Percentiles rank a stretch among this genome's conserved stretches.
Conservation (phyloP, 2,888 invertebrate genomes). For the Drosophila kambysellisi region DNA sequence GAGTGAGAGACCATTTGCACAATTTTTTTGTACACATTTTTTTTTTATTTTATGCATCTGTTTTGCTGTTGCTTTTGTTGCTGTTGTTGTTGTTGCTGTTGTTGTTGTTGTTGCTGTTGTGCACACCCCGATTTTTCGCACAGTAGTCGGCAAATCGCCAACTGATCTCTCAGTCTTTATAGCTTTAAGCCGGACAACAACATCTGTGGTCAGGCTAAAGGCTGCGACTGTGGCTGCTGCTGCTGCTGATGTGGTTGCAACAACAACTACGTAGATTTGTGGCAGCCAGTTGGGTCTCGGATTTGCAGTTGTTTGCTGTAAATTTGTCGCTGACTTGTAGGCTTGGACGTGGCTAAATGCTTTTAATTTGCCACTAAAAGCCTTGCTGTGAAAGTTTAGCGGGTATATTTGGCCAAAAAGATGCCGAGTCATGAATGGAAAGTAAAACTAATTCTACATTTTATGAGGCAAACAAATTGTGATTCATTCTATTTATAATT, state of each 20-base stretch:
- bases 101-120: constrained; percentile 15
- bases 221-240: constrained; percentile 17
- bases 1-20: constrained; percentile 38
- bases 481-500: background rate
- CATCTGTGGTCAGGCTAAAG: constrained; percentile 22
- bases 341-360: constrained; percentile 43
- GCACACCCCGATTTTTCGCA: constrained; percentile 50
- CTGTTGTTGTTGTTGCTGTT: background rate
- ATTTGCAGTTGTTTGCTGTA: constrained; percentile 27
- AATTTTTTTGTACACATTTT: constrained; percentile 27
- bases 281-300: constrained; percentile 3
- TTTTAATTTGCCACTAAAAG: constrained; percentile 44
- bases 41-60: constrained; percentile 33
- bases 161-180: constrained; percentile 41
- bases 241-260: constrained; percentile 3
- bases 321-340: constrained; percentile 60
- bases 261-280: constrained; percentile 41
- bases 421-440: background rate
- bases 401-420: constrained; percentile 26
- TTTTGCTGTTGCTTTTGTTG: constrained; percentile 3
- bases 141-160: constrained; percentile 53
- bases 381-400: constrained; percentile 22
- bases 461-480: background rate
- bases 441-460: constrained; percentile 6
- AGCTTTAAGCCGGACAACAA: constrained; percentile 32